These are phyloP conservation scores for Bergia sp. DNA, from an alignment of 92 coral and sea anemone species.

Conservation along the genomic window DNA sequence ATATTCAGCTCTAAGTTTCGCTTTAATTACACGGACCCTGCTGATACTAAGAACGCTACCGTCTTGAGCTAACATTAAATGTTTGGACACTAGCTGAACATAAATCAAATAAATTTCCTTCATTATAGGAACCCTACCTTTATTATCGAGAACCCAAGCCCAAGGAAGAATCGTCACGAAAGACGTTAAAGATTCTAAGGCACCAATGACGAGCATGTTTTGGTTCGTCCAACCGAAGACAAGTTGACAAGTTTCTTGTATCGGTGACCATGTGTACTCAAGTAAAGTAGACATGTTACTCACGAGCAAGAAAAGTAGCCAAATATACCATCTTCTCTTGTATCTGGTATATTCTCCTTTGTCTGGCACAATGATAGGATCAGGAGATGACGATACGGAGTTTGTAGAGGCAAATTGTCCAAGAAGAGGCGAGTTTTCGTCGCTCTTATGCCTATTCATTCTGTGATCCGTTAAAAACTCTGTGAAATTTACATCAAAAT, in stretches of 20 bases:
- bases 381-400: too few relatives aligned
- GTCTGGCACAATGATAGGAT: background rate
- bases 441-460: background rate
- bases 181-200: background rate
- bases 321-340: background rate
- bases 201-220: background rate
- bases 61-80: too few relatives aligned
- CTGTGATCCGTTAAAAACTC: too few relatives aligned
- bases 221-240: conserved; percentile 16
- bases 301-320: background rate
- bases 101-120: too few relatives aligned
- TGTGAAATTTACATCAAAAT: too few relatives aligned
- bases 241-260: conserved; percentile 11
- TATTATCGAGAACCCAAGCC: conserved; percentile 6
- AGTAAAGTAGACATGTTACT: background rate
- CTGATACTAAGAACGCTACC: too few relatives aligned
- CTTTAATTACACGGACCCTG: too few relatives aligned
- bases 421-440: background rate
- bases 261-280: conserved; percentile 7
- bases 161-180: background rate
- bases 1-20: too few relatives aligned
- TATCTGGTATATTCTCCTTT: background rate
- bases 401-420: background rate
- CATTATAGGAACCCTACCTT: background rate
- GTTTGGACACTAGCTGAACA: too few relatives aligned